Evolutionary conservation across 2,888 invertebrate genomes (phyloP).

Genomic region (Lucinisca nassula): DNA sequence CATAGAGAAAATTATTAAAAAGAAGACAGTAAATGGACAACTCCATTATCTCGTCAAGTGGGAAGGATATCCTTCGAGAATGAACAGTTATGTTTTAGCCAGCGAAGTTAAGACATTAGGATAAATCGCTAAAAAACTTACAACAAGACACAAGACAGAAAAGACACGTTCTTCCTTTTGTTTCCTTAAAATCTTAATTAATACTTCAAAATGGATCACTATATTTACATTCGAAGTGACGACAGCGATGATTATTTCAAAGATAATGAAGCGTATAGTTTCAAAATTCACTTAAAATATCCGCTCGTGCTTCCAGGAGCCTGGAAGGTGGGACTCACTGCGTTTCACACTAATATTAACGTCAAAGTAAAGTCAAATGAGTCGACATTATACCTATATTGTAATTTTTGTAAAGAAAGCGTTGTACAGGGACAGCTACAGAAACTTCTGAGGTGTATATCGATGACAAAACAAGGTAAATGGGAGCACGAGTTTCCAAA

Average conservation of each 20-base stretch:
- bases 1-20: constrained; percentile 33
- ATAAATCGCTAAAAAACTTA: neutral
- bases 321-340: constrained; percentile 25
- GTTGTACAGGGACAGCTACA: neutral
- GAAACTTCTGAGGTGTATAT: neutral
- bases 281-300: constrained; percentile 21
- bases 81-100: neutral
- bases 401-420: constrained; percentile 10
- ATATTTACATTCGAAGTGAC: neutral
- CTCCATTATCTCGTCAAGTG: constrained; percentile 25
- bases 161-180: too few relatives aligned
- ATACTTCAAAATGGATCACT: constrained; percentile 14
- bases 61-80: constrained; percentile 17
- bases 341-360: neutral
- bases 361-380: neutral
- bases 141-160: too few relatives aligned
- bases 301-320: constrained; percentile 15
- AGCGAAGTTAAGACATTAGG: neutral
- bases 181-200: neutral
- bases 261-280: constrained; percentile 30
- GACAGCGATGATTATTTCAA: constrained; percentile 13
- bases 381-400: constrained; percentile 3
- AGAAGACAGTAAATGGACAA: constrained; percentile 18
- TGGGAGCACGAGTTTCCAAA: neutral
- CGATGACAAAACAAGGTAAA: neutral